Conservation (phyloP, 2,888 invertebrate genomes). For the Nowickia ferox region DNA sequence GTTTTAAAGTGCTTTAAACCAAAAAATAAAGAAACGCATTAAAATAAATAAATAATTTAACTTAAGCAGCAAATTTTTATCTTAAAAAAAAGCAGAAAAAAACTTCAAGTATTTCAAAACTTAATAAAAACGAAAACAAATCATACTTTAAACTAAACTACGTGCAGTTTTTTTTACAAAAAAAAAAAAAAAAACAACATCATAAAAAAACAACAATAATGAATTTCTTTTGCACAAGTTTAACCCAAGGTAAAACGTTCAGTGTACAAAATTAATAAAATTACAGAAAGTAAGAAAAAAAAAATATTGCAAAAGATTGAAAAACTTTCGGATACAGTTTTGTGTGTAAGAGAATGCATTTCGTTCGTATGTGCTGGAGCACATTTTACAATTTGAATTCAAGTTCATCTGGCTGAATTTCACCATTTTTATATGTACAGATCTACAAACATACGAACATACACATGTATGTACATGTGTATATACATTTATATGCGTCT, state of each 20-base stretch:
- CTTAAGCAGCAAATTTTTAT: constrained; percentile 1
- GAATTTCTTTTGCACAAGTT: constrained; percentile 50
- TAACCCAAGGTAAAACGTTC: constrained; percentile 47
- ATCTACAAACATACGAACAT: neutral
- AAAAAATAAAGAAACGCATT: no score
- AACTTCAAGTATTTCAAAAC: constrained; percentile 26
- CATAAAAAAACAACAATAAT: constrained; percentile 15
- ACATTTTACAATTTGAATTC: constrained; percentile 51
- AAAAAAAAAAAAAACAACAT: neutral
- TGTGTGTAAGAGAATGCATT: constrained; percentile 13
- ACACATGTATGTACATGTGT: neutral
- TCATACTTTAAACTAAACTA: constrained; percentile 38
- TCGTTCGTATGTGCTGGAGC: neutral
- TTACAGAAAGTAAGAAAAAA: constrained; percentile 10
- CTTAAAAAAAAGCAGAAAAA: neutral
- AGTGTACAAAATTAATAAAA: constrained; percentile 46
- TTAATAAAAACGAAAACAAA: constrained; percentile 11
- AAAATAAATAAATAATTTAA: neutral
- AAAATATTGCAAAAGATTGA: constrained; percentile 42
- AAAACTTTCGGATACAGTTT: constrained; percentile 54
- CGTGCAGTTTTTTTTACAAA: constrained; percentile 53
- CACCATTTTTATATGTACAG: constrained; percentile 42
- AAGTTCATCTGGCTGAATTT: constrained; percentile 69
- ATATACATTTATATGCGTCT: neutral
- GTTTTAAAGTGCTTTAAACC: neutral